Evolutionary conservation across 1,140 invertebrate species (phyloP), one percentile per base, ranked within the genome.

Genomic region (Meloidogyne floridensis): DNA sequence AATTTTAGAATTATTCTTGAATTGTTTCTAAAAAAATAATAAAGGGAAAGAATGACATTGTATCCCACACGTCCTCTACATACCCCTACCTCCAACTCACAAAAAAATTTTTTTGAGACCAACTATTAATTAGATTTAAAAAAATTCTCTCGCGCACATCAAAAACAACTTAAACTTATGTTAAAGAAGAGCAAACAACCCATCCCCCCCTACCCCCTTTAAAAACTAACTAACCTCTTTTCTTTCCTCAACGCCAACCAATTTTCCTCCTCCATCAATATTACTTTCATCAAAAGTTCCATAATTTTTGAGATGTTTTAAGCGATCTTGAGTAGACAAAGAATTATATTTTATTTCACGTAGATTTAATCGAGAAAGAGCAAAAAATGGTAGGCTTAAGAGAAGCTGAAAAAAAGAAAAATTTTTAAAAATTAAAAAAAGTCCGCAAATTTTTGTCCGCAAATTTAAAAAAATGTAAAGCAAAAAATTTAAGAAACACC

Each of bases 261-360:
- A 42, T 20, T 71, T 71, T 72, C 2, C 13, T n/a, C 18, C 15
- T 47, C 6, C 72, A n/a, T 43, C 42, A 47, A 53, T 73, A 43
- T 15, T 47, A 47, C 15, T 51, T 8, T 74, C 72, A 65, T 88
- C 82, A 82, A 87, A 87, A n/a, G 86, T 89, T 59, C 87, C 87
- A 75, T 87, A 90, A 20, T 72, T 83, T n/a, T 65, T 65, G 15
- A 87, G 20, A 47, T 83, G 32, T 32, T 81, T 78, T 56, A 77
- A 59, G 15, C 87, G 81, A 74, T 90, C 89, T 56, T 82, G 82
- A 69, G 84, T 87, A 32, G 32, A 85, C 70, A 89, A 73, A 8
- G 87, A 82, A 80, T 90, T 87, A 81, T 90, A 89, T 74, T 81
- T 86, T 54, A 84, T 78, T 54, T 90, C 88, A n/a, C 88, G 83